phyloP scores from a whole-genome alignment of 2,888 invertebrate species.

The Podabrus alpinus region DNA sequence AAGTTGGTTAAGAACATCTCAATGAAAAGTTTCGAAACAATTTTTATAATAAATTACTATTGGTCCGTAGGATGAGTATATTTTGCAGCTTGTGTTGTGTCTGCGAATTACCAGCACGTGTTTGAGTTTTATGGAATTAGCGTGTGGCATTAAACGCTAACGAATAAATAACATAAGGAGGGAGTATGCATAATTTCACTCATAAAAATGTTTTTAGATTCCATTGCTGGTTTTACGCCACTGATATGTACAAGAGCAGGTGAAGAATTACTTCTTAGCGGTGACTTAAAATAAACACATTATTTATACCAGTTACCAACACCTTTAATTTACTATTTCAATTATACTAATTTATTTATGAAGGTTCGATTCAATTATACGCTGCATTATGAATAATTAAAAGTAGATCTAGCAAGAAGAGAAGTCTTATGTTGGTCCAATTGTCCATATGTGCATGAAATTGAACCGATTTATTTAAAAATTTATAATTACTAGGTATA shows the following conservation, averaged over 20 bases:
- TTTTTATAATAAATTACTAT: neutral
- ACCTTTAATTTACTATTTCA: neutral
- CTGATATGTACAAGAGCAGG: conserved; percentile 41
- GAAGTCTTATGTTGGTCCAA: neutral
- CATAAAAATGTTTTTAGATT: conserved; percentile 34
- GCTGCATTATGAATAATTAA: neutral
- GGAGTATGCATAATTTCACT: conserved; percentile 31
- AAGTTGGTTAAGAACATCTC: neutral
- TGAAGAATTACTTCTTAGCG: conserved; percentile 32
- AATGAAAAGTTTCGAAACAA: neutral
- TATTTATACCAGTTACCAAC: neutral
- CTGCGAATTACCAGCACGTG: conserved; percentile 38
- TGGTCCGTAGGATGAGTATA: neutral
- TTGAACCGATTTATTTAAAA: neutral
- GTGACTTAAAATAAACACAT: conserved; percentile 18
- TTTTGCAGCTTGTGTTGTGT: conserved; percentile 35
- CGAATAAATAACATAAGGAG: conserved; percentile 31
- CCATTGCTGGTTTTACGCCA: conserved; percentile 36
- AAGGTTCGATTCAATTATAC: neutral
- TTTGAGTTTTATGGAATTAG: conserved; percentile 35
- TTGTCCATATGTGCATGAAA: neutral
- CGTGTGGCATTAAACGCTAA: conserved; percentile 39
- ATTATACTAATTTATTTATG: neutral
- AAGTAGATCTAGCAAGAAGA: neutral
- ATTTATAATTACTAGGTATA: too few species aligned